Base-by-base conservation (phyloP, 1,140 invertebrate species). In the Zaprionus ornatus region DNA sequence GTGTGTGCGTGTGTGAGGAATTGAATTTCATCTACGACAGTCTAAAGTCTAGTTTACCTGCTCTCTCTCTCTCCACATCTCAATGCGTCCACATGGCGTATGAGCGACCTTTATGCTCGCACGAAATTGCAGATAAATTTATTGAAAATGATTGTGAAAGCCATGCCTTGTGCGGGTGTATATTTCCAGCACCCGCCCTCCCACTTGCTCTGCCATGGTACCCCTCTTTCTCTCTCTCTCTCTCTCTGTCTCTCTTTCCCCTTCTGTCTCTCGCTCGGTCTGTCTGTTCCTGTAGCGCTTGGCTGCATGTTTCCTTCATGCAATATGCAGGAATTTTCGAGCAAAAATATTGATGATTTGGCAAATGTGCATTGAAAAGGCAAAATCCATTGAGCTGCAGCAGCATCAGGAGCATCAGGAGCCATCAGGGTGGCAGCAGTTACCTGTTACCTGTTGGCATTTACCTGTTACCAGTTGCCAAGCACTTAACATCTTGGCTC, bases 271-370 rank as follows among this genome's bases (percentile, higher is more conserved):
- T 32, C 17, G 52, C 21, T 57, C 4, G 25, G 3, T 50, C 13
- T 45, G 35, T 60, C 23, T 61, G 72, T 56, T 76, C 75, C 59
- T 77, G 52, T 67, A 63, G 48, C 67, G 66, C 45, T 37, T 29
- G 37, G 37, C 35, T 64, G 75, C 59, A 66, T 80, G 56, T 61
- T 66, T 56, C 27, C 66, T 56, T 61, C 42, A 67, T 80, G 59
- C 78, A 68, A 61, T 67, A 73, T 84, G 84, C 77, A 84, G 77
- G 68, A 59, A 68, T 77, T 79, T 73, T 70, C 52, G 35, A 9
- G 48, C 65, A 90, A 79, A 81, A 72, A 90, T 88, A 82, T 90
- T 90, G 85, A 88, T 88, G 85, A 88, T 88, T 90, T 88, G 81
- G 69, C 85, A 88, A 88, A 88, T 88, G 81, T 79, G 74, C 74